Base-by-base conservation (phyloP, 2,888 invertebrate species). In the Hirudinaria manillensis region DNA sequence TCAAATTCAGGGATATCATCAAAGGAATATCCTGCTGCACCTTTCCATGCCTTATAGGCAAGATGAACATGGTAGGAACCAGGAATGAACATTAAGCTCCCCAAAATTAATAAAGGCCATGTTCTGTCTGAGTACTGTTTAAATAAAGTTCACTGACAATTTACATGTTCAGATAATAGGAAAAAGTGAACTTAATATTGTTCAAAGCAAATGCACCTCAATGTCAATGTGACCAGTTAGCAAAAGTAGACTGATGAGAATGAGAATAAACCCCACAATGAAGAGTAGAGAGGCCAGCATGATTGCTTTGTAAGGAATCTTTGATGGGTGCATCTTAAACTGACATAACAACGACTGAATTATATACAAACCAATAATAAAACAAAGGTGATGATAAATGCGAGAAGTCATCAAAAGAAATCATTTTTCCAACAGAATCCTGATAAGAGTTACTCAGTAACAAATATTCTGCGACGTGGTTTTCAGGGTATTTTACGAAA, bases 1-100 rank as follows among this genome's bases (percentile, higher is more conserved):
- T 93, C 92, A 87, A 92, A 92, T 83, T 93, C 92, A 65, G 93
- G 93, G 86, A 93, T 93, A 85, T 94, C 93, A 81, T 91, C 90
- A 85, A 91, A 93, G 70, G 92, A 92, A 84, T 91, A 94, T 0
- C 93, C 93, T 73, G 91, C 90, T 82, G 91, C 91, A 82, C 92
- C 90, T 80, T 90, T 90, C 84, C 90, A 93, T 0, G 94, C 94
- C 86, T 91, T 92, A 83, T 91, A 90, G 51, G 93, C 92, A 82
- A 94, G 92, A 80, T 93, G 89, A 70, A 93, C 90, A 84, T 95
- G 94, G 86, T 94, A 94, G 73, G 92, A 91, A 61, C 94, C 94
- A 0, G 94, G 94, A 79, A 94, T 90, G 83, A 94, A 93, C 92
- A 94, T 93, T 56, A 95, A 87, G 32, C 89, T 87, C 51, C 94